Evolutionary conservation across 2,888 invertebrate species (phyloP).

Genomic region (Sesamia inferens): DNA sequence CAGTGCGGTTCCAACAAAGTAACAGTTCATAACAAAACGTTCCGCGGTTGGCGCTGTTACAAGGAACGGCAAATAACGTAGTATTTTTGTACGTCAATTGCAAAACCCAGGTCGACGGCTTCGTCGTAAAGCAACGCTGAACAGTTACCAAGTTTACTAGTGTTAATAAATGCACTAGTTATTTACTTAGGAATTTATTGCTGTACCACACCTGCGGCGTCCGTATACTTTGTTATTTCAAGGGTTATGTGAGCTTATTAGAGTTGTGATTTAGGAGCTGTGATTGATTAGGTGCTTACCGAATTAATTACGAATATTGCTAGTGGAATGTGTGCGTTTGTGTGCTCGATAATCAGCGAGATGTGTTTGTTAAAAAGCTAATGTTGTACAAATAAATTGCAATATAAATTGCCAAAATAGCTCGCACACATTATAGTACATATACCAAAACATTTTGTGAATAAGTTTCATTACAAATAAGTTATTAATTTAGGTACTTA

Average conservation of each 20-base stretch:
- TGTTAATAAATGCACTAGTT: slow-evolving; percentile 86
- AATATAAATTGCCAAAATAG: too few relatives aligned
- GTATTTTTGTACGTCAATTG: slow-evolving; percentile 67
- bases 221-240: slow-evolving; percentile 80
- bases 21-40: slow-evolving; percentile 48
- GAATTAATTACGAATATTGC: slow-evolving; percentile 1
- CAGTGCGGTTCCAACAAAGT: slow-evolving; percentile 53
- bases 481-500: too few relatives aligned
- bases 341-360: background rate
- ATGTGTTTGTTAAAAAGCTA: background rate
- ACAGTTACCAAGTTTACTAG: slow-evolving; percentile 75
- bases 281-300: slow-evolving; percentile 18
- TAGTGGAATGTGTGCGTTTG: background rate
- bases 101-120: slow-evolving; percentile 53
- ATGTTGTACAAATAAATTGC: too few relatives aligned
- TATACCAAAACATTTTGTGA: too few relatives aligned
- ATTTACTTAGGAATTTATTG: slow-evolving; percentile 85
- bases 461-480: too few relatives aligned
- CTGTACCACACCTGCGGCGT: slow-evolving; percentile 78
- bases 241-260: slow-evolving; percentile 59
- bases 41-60: slow-evolving; percentile 52
- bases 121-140: slow-evolving; percentile 61
- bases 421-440: too few relatives aligned
- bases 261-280: slow-evolving; percentile 18
- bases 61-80: slow-evolving; percentile 51